Percentiles rank a stretch among this genome's conserved stretches.
phyloP scores from a whole-genome alignment of 2,113 vertebrate species.

The Charadrius vociferus region DNA sequence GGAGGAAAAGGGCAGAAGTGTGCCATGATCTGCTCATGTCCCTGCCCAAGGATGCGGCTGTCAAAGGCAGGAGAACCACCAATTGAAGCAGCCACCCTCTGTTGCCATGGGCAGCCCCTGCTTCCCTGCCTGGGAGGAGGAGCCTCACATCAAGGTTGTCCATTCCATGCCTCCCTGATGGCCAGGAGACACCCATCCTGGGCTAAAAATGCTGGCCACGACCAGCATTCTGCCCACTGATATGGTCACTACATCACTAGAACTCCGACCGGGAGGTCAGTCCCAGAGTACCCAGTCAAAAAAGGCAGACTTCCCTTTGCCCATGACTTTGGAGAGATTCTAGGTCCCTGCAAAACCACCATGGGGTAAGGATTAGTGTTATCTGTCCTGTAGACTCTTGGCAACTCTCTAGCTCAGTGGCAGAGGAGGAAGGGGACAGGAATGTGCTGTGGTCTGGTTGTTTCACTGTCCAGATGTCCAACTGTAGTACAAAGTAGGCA shows the following conservation, averaged over 20 bases:
- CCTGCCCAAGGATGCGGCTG: neutral
- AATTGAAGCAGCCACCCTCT: neutral
- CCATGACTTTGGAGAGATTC: neutral
- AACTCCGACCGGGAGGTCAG: neutral
- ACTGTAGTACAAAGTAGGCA: neutral
- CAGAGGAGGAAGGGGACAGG: neutral
- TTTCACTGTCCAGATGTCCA: neutral
- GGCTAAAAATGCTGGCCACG: neutral
- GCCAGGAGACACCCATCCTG: no score
- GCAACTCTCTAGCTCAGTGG: neutral
- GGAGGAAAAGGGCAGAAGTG: neutral
- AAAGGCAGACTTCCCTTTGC: neutral
- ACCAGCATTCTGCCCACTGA: neutral
- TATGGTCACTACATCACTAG: neutral
- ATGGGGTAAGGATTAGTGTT: neutral
- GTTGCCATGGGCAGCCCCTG: neutral
- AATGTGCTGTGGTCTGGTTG: neutral
- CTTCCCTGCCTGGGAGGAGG: neutral
- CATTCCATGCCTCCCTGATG: neutral
- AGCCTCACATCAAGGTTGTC: neutral
- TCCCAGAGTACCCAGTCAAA: neutral
- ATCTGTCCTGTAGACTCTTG: neutral
- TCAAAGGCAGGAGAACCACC: neutral
- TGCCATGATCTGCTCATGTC: neutral
- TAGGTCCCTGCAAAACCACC: neutral